phyloP scores from a whole-genome alignment of 2,113 vertebrate genomes.

The Chloroceryle aenea region DNA sequence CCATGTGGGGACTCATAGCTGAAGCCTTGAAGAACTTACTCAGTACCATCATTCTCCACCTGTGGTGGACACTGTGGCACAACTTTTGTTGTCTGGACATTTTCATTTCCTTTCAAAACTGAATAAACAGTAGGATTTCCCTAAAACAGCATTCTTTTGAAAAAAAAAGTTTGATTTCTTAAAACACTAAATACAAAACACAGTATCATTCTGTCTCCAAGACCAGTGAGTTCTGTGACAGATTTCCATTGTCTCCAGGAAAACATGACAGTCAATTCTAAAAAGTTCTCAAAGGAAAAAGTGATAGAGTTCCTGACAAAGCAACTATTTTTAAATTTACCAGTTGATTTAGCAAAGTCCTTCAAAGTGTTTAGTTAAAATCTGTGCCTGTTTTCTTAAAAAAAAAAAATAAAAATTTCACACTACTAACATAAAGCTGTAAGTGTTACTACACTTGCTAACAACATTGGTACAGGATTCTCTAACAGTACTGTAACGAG shows the following conservation, averaged over 20 bases:
- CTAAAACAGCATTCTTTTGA: neutral
- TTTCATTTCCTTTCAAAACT: neutral
- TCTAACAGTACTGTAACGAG: neutral
- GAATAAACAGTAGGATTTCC: neutral
- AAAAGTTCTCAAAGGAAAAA: neutral
- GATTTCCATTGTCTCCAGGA: neutral
- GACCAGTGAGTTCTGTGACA: neutral
- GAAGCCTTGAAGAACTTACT: neutral
- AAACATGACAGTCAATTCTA: neutral
- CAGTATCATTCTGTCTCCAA: neutral
- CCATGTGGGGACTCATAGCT: accelerated
- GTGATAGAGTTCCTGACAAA: neutral
- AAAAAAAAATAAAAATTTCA: neutral
- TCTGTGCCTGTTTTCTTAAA: neutral
- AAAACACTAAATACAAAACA: neutral
- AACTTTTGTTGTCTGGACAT: neutral
- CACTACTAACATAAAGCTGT: neutral
- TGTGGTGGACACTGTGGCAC: neutral
- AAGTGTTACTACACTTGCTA: neutral
- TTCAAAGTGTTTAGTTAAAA: neutral
- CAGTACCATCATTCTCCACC: neutral
- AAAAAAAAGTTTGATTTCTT: neutral
- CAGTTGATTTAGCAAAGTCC: neutral
- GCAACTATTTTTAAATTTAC: neutral
- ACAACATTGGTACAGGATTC: neutral